phyloP scores from a whole-genome alignment of 2,888 invertebrate genomes.

The Drosophila colorata region DNA sequence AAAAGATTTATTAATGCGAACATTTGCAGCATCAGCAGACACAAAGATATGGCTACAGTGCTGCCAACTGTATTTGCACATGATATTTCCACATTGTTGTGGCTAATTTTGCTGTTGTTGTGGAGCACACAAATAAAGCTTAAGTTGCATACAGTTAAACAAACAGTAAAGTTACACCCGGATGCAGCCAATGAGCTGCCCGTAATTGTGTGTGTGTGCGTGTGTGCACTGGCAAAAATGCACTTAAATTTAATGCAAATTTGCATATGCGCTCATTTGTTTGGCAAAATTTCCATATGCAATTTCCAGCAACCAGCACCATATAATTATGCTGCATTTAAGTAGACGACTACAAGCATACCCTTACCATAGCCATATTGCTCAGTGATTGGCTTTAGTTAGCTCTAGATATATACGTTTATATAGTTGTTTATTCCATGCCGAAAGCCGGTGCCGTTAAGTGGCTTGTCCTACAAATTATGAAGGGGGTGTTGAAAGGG shows the following conservation, averaged over 20 bases:
- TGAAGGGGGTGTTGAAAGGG: background rate
- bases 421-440: no score
- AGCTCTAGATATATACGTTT: background rate
- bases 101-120: constrained; percentile 35
- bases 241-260: constrained; percentile 50
- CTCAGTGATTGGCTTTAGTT: constrained; percentile 19
- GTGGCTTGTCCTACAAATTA: constrained; percentile 28
- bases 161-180: constrained; percentile 30
- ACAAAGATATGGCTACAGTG: constrained; percentile 34
- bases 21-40: constrained; percentile 68
- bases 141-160: constrained; percentile 58
- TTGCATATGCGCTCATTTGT: constrained; percentile 28
- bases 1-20: constrained; percentile 75
- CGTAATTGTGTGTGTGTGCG: background rate
- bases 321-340: constrained; percentile 55
- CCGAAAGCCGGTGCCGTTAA: constrained; percentile 23
- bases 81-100: constrained; percentile 28
- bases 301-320: constrained; percentile 1
- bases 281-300: constrained; percentile 20
- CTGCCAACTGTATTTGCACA: constrained; percentile 43
- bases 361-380: background rate
- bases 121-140: constrained; percentile 64
- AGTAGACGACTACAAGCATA: constrained; percentile 22
- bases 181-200: constrained; percentile 5
- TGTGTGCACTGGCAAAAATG: constrained; percentile 19